phyloP scores from a whole-genome alignment of 53 echinoderm and acorn worm genomes.

The Glandiceps talaboti region DNA sequence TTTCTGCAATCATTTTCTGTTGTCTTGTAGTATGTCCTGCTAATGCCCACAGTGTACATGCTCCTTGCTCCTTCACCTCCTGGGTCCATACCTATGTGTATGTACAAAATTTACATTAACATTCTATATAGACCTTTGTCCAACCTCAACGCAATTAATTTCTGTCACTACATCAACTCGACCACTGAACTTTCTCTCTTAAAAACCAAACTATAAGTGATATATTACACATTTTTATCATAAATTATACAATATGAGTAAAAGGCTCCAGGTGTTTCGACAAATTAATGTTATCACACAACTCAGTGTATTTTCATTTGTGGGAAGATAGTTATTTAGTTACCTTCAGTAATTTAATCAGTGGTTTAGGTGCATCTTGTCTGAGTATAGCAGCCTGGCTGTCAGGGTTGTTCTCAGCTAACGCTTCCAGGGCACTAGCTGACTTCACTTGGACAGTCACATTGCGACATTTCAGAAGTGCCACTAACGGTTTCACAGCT shows the following conservation, averaged over 20 bases:
- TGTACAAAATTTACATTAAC: too few species aligned
- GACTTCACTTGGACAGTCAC: constrained; percentile 96
- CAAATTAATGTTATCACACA: too few species aligned
- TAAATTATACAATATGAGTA: too few species aligned
- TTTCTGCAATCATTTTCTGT: constrained; percentile 92
- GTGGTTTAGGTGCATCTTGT: constrained; percentile 59
- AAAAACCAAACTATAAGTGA: too few species aligned
- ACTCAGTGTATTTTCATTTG: too few species aligned
- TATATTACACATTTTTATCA: too few species aligned
- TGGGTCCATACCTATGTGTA: constrained; percentile 93
- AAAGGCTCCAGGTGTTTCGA: too few species aligned
- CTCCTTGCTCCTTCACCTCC: constrained; percentile 96
- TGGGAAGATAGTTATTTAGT: too few species aligned
- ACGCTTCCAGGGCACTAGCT: constrained; percentile 77
- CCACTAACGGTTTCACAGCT: constrained; percentile 72
- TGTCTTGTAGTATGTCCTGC: constrained; percentile 86
- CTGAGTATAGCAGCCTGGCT: constrained; percentile 73
- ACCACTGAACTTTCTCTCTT: too few species aligned
- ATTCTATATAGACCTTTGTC: too few species aligned
- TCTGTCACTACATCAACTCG: too few species aligned
- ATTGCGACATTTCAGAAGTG: constrained; percentile 70
- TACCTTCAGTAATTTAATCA: constrained; percentile 86
- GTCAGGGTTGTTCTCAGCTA: constrained; percentile 67
- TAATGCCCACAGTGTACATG: constrained; percentile 87
- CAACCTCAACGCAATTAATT: too few species aligned